phyloP scores from a whole-genome alignment of 2,888 invertebrate genomes.

The Agrenia bidenticulata region DNA sequence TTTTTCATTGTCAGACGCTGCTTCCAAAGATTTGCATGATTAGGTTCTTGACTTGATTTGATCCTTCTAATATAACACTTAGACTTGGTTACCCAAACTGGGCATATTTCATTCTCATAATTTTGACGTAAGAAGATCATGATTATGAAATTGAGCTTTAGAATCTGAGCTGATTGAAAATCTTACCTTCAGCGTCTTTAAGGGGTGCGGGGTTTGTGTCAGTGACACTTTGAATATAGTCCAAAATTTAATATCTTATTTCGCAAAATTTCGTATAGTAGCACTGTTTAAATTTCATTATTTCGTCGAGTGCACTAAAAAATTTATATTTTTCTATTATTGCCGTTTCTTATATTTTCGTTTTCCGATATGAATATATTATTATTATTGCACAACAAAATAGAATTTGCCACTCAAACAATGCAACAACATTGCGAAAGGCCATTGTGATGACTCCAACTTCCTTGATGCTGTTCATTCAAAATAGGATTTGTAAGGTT shows the following conservation, averaged over 20 bases:
- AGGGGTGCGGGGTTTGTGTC: neutral
- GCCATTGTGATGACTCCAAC: conserved; percentile 24
- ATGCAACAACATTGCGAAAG: conserved; percentile 13
- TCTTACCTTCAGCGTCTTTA: conserved; percentile 4
- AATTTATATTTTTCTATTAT: neutral
- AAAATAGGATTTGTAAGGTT: conserved; percentile 11
- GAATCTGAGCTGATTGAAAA: conserved; percentile 3
- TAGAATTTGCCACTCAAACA: conserved; percentile 20
- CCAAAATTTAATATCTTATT: no score
- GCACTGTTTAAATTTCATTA: no score
- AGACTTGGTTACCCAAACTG: no score
- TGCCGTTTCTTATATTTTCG: neutral
- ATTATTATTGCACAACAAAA: conserved; percentile 20
- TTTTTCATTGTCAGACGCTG: no score
- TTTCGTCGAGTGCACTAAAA: no score
- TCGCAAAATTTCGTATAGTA: no score
- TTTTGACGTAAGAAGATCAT: no score
- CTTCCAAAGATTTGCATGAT: no score
- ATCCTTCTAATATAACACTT: no score
- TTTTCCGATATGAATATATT: neutral
- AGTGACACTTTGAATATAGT: no score
- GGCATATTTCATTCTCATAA: no score
- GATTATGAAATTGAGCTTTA: neutral
- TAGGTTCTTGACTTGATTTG: no score
- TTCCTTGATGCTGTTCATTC: conserved; percentile 22